phyloP scores from a whole-genome alignment of 1,140 invertebrate genomes.

The Meloidogyne hapla region DNA sequence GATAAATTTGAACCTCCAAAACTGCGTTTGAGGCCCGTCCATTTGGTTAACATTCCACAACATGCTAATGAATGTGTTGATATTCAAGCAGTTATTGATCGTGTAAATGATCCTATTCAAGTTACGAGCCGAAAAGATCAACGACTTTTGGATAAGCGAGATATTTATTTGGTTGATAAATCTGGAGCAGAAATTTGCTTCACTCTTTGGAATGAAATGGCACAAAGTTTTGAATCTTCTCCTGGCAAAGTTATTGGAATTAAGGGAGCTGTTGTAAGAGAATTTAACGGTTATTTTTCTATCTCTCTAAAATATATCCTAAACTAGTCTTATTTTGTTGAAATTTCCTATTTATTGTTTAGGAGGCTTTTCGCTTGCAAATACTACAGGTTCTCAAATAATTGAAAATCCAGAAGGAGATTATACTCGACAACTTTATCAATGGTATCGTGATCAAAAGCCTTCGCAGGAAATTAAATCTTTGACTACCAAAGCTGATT shows the following conservation, averaged over 20 bases:
- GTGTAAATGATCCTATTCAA: conserved; percentile 72
- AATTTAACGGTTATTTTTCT: conserved; percentile 47
- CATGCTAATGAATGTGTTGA: conserved; percentile 68
- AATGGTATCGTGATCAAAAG: conserved; percentile 45
- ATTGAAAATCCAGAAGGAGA: conserved; percentile 36
- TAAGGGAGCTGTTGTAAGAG: conserved; percentile 54
- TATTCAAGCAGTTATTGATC: conserved; percentile 84
- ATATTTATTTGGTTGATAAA: conserved; percentile 82
- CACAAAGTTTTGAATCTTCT: conserved; percentile 46
- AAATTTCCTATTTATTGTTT: conserved; percentile 28
- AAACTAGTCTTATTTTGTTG: no score
- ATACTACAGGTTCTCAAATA: background rate
- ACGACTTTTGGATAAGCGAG: conserved; percentile 84
- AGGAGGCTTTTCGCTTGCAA: conserved; percentile 48
- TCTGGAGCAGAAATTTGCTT: conserved; percentile 75
- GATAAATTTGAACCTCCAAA: conserved; percentile 31
- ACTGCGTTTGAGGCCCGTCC: conserved; percentile 38
- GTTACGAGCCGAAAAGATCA: conserved; percentile 73
- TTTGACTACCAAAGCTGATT: conserved; percentile 23
- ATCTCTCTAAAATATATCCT: background rate
- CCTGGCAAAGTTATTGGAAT: conserved; percentile 52
- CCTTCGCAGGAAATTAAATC: conserved; percentile 42
- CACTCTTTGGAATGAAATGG: conserved; percentile 69
- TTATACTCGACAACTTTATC: conserved; percentile 34
- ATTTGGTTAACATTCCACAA: conserved; percentile 36